Base-by-base conservation (phyloP, 2,888 invertebrate genomes). In the Chloroclysta siterata region DNA sequence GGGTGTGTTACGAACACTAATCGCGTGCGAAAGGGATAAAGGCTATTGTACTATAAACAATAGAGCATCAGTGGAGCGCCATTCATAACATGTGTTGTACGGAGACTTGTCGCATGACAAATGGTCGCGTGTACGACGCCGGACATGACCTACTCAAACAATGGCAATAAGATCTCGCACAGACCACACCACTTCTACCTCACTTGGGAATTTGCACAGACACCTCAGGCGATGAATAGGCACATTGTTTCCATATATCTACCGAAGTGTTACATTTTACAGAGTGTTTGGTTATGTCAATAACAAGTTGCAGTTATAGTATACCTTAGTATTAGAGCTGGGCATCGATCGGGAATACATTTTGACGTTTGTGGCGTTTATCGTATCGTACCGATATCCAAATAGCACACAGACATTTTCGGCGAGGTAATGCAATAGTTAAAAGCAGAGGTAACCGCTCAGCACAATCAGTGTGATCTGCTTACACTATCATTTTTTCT, bases 101-200 rank as follows among this genome's bases (percentile, higher is more conserved):
- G 72, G 55, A 69, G 69, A 69, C 77, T 79, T 75, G 73, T 75
- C 76, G 70, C 72, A 81, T 86, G 87, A 87, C 83, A 85, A 85
- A 87, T 85, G 80, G 79, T 76, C 64, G 72, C 76, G 76, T 82
- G 77, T 77, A 79, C 72, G 77, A 75, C 75, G 65, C 73, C 74
- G 80, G 79, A 79, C 80, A 79, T 71, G 78, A 71, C 75, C 75
- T 72, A 71, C 74, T 76, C 74, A 77, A 75, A 83, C 82, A 80
- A 83, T 61, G 59, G 61, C 60, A 67, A 61, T 62, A 59, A 57
- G 61, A 64, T 58, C 53, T 51, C 54, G 46, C 53, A 42, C 59
- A 48, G 39, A 51, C 60, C 57, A 57, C 53, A 50, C 17, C 44
- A 51, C 42, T 59, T 65, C 44, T 33, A 58, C 54, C 42, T 42